Evolutionary conservation across 2,888 invertebrate species (phyloP).

Genomic region (Xanthorhoe designata): DNA sequence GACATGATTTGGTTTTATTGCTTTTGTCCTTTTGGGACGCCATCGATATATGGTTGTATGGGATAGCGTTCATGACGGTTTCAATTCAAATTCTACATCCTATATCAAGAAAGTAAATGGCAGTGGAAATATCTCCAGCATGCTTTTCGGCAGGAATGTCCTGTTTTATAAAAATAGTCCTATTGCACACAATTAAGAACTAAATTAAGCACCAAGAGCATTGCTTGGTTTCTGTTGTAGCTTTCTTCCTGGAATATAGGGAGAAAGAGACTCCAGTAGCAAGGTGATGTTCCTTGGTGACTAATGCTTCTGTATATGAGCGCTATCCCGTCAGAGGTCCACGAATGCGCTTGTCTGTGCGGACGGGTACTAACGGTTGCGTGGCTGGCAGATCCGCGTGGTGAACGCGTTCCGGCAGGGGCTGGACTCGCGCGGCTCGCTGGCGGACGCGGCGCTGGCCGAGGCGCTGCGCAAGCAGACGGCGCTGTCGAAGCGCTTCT

Average conservation of each 20-base stretch:
- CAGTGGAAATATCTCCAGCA: neutral
- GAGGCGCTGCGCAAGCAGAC: constrained; percentile 97
- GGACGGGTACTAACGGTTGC: constrained; percentile 46
- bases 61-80: constrained; percentile 33
- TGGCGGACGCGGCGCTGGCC: constrained; percentile 96
- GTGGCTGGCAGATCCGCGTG: constrained; percentile 96
- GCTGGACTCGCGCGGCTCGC: constrained; percentile 97
- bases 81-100: neutral
- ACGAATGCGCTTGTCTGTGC: constrained; percentile 30
- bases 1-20: constrained; percentile 11
- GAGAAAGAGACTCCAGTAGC: neutral
- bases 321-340: constrained; percentile 42
- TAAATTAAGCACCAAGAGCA: neutral
- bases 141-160: neutral
- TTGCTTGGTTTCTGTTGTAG: neutral
- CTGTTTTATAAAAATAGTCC: neutral
- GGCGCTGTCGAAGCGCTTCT: constrained; percentile 95
- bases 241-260: neutral
- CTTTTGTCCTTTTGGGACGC: constrained; percentile 32
- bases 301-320: constrained; percentile 2
- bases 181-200: neutral
- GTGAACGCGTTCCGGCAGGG: constrained; percentile 99
- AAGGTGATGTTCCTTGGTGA: neutral
- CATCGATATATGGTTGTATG: constrained; percentile 33
- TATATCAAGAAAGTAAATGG: neutral